These are phyloP conservation scores for Antheraea assamensis DNA, from an alignment of 2,888 invertebrate species.

Conservation along the genomic window DNA sequence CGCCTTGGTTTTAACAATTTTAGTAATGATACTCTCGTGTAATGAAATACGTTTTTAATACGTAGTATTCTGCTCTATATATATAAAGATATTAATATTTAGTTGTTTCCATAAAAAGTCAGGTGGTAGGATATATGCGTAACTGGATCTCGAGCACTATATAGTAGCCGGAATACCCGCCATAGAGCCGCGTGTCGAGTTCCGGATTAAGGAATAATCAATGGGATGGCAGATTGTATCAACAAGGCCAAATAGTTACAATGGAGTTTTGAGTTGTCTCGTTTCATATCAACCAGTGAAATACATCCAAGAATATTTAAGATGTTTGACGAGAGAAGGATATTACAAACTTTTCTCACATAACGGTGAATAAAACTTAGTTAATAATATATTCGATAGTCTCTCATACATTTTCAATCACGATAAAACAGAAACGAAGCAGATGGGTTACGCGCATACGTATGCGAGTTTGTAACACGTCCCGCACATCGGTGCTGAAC, in stretches of 20 bases:
- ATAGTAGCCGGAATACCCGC: too few species aligned
- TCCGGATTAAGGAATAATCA: too few species aligned
- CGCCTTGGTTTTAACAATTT: background rate
- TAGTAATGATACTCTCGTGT: background rate
- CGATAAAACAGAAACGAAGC: background rate
- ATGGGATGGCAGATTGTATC: too few species aligned
- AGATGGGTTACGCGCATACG: conserved; percentile 1
- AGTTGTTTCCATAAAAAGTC: too few species aligned
- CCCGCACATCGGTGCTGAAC: background rate
- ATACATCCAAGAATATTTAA: background rate
- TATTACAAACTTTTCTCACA: background rate
- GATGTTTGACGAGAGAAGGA: background rate
- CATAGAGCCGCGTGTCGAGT: too few species aligned
- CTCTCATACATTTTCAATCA: background rate
- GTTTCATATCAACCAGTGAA: too few species aligned
- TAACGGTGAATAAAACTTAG: background rate
- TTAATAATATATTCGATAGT: background rate
- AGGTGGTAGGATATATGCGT: too few species aligned
- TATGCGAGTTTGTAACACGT: background rate
- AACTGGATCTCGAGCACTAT: too few species aligned
- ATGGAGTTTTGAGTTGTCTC: too few species aligned
- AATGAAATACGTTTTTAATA: background rate
- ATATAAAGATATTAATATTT: too few species aligned
- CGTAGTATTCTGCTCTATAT: too few species aligned
- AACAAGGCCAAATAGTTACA: too few species aligned